phyloP scores from a whole-genome alignment of 2,797 vertebrate species.

The Sandelia bainsii region DNA sequence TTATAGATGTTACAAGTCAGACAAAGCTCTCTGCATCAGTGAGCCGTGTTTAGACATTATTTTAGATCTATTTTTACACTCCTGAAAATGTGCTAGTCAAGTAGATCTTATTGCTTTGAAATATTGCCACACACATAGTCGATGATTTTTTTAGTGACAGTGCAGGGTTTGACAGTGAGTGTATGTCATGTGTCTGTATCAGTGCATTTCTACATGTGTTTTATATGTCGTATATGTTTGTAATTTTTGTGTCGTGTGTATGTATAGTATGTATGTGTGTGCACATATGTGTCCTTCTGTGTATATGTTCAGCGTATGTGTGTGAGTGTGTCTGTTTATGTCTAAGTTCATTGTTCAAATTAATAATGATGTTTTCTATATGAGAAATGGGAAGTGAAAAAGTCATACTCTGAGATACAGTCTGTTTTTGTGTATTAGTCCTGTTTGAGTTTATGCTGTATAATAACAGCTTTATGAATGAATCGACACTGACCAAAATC shows the following conservation, averaged over 20 bases:
- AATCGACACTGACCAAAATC: constrained; percentile 59
- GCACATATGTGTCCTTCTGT: constrained; percentile 46
- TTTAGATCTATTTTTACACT: constrained; percentile 19
- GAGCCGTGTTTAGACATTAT: constrained; percentile 33
- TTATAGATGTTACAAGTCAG: constrained; percentile 44
- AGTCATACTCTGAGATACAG: constrained; percentile 79
- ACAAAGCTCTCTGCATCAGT: constrained; percentile 54
- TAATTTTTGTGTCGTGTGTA: constrained; percentile 53
- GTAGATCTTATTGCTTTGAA: constrained; percentile 26
- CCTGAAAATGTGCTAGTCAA: background rate
- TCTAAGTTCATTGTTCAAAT: constrained; percentile 82
- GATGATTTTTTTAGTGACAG: constrained; percentile 38
- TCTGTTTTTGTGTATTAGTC: constrained; percentile 39
- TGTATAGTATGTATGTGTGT: constrained; percentile 42
- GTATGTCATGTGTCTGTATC: constrained; percentile 79
- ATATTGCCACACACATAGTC: constrained; percentile 37
- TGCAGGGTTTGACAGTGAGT: constrained; percentile 70
- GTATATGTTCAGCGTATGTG: constrained; percentile 56
- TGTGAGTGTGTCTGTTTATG: constrained; percentile 65
- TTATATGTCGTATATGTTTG: constrained; percentile 71
- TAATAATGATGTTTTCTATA: constrained; percentile 76
- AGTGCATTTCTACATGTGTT: constrained; percentile 85
- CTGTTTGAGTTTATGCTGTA: constrained; percentile 15
- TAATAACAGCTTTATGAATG: constrained; percentile 21
- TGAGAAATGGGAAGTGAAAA: constrained; percentile 79